Conservation (phyloP, 2,888 invertebrate genomes). For the Limnephilus marmoratus region DNA sequence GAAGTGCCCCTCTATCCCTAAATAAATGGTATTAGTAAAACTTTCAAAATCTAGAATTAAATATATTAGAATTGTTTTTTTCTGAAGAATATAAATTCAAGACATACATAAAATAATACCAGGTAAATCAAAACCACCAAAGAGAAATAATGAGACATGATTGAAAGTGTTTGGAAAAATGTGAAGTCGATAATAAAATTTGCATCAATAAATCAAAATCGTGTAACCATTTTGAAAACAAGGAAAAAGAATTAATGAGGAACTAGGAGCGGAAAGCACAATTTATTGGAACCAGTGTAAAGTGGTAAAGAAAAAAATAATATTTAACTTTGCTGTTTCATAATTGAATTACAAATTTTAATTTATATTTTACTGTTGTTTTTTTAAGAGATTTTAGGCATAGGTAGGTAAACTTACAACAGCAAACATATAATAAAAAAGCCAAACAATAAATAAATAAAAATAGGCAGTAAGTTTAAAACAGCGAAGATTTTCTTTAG, state of each 20-base stretch:
- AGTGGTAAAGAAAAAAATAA: not conserved
- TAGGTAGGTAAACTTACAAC: not conserved
- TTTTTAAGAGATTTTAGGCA: not conserved
- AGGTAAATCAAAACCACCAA: constrained; percentile 10
- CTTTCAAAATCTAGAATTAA: not conserved
- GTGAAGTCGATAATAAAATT: not conserved
- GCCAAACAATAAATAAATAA: not conserved
- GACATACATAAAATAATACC: not conserved
- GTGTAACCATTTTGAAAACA: not conserved
- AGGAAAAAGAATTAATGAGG: not conserved
- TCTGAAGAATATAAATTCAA: not conserved
- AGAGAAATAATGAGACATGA: not conserved
- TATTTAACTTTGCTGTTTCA: constrained; percentile 2
- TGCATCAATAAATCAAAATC: constrained; percentile 13
- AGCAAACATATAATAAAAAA: not conserved
- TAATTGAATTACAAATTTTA: not conserved
- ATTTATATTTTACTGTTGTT: not conserved
- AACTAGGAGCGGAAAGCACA: not conserved
- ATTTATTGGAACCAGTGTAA: not conserved
- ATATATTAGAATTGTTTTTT: not conserved
- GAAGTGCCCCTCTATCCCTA: not conserved
- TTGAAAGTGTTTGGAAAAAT: constrained; percentile 6
- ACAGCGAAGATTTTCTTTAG: not conserved
- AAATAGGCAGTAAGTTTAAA: not conserved
- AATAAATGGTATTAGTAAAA: not conserved